phyloP scores from a whole-genome alignment of 2,113 vertebrate species.

The Pseudorectes ferrugineus region DNA sequence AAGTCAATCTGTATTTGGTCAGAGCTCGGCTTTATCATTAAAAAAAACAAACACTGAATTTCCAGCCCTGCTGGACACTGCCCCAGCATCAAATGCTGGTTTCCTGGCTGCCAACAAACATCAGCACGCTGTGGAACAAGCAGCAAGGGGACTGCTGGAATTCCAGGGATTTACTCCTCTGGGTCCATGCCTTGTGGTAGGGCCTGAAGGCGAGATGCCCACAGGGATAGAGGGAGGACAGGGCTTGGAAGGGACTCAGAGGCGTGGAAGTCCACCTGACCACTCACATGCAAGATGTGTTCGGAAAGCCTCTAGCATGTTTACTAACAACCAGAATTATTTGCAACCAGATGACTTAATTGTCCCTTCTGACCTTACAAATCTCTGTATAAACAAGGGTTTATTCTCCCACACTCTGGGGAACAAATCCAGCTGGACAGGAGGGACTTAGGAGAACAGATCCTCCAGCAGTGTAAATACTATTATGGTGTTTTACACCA shows the following conservation, averaged over 20 bases:
- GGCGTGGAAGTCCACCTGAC: background rate
- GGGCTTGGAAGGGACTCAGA: background rate
- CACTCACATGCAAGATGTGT: background rate
- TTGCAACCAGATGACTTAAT: conserved; percentile 23
- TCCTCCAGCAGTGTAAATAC: background rate
- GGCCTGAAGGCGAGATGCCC: background rate
- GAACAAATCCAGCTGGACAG: conserved; percentile 16
- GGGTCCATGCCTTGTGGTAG: rapidly evolving
- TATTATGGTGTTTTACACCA: background rate
- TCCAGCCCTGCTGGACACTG: conserved; percentile 37
- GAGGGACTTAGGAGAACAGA: background rate
- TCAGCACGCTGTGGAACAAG: rapidly evolving
- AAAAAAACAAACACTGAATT: conserved; percentile 31
- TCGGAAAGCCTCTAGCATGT: background rate
- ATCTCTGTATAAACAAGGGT: conserved; percentile 19
- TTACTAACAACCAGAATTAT: background rate
- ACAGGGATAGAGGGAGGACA: background rate
- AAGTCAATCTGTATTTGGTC: conserved; percentile 46
- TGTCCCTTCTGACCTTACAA: conserved; percentile 17
- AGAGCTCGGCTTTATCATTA: conserved; percentile 26
- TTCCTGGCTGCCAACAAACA: conserved; percentile 49
- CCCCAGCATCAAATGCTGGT: background rate
- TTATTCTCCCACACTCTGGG: conserved; percentile 15
- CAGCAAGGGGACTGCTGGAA: background rate
- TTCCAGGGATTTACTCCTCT: background rate